Base-by-base conservation (phyloP, 2,888 invertebrate species). In the Steinernema scapterisci region DNA sequence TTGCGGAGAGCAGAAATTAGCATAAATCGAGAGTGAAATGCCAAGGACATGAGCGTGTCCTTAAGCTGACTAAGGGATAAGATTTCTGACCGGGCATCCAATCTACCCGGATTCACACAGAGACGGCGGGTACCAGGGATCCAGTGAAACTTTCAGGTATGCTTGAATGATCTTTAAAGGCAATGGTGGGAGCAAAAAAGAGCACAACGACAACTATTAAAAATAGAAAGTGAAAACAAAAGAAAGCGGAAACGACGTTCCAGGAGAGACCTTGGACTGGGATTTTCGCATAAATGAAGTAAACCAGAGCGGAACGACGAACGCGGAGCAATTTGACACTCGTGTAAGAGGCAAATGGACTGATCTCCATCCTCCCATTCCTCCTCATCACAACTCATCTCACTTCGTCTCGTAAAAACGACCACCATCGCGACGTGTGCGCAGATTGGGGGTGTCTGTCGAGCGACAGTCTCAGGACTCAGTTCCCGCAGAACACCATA, bases 241-340 rank as follows among this genome's bases (percentile, higher is more conserved):
- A 38, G 9, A 9, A 38, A 38, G 9, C 38, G 38, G 38, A 38
- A 38, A 38, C 9, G 38, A 9, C 38, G 9, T 38, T 38, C 38
- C 38, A 9, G 38, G 38, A 38, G 9, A 38, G 38, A 38, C 38
- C 38, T 38, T 38, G 38, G 38, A 38, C 38, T 38, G 38, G 38
- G 38, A 38, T 38, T 38, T 38, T 38, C 38, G 38, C 38, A 38
- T 38, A 38, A 38, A 38, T 38, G 38, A 38, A 38, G 38, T 38
- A 38, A 9, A 38, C 38, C 38, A 38, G 38, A 9, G 38, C 38
- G 38, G 38, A 38, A 38, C 38, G 38, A 38, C 9, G 38, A 38
- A 38, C 38, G 23, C 52, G 23, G 23, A 63, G 63, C 63, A 63
- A 63, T 63, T 31, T 25, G 63, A 63, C 63, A 63, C 63, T 63